phyloP scores from a whole-genome alignment of 2,888 invertebrate genomes.

The Pachliopta kotzebuea region DNA sequence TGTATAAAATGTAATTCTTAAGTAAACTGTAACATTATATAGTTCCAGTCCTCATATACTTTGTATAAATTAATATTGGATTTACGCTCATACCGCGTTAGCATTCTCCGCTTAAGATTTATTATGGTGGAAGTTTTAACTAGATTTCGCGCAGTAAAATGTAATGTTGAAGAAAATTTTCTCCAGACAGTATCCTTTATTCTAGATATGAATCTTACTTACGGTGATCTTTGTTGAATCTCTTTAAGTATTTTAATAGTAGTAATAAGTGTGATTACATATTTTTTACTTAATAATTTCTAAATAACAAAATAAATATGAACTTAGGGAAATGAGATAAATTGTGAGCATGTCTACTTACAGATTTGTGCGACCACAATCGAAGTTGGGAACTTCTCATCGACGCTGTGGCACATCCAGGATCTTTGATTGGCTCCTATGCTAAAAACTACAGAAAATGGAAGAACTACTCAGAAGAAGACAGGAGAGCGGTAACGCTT shows the following conservation, averaged over 20 bases:
- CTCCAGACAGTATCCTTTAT: background rate
- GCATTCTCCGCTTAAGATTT: constrained; percentile 7
- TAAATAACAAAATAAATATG: background rate
- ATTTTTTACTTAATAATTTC: too few relatives aligned
- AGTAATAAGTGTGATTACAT: background rate
- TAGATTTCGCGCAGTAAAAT: constrained; percentile 17
- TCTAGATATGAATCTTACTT: background rate
- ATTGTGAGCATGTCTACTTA: background rate
- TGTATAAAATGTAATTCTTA: constrained; percentile 19
- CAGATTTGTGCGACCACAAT: constrained; percentile 69
- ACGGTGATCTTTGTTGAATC: background rate
- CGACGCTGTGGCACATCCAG: constrained; percentile 54
- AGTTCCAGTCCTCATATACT: constrained; percentile 10
- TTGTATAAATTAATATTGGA: constrained; percentile 13
- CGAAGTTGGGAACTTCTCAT: constrained; percentile 56
- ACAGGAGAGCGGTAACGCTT: constrained; percentile 46
- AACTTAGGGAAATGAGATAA: too few relatives aligned
- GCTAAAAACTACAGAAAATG: constrained; percentile 58
- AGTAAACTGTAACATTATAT: constrained; percentile 12
- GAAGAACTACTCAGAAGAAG: constrained; percentile 51
- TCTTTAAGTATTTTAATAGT: background rate
- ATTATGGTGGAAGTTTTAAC: constrained; percentile 19
- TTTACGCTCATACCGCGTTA: constrained; percentile 11
- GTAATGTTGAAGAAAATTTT: background rate
- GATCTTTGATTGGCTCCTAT: constrained; percentile 52